Evolutionary conservation across 1,140 invertebrate genomes (phyloP), one percentile per base, ranked within the genome.

Genomic region (Drosophila simulans): DNA sequence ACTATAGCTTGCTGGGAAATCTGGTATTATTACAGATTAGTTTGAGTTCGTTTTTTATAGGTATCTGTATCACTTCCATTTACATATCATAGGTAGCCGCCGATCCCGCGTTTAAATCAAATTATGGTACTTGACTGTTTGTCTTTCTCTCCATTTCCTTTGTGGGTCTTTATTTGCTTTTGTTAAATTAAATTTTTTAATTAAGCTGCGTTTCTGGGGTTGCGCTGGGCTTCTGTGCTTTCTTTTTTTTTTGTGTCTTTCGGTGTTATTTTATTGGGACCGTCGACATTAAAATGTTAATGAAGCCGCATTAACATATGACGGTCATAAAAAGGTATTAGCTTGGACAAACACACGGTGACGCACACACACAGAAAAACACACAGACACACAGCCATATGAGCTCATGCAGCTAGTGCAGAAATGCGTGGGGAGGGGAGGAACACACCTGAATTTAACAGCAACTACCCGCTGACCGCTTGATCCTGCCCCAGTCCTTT

Each of bases 291-390:
- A 88, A 84, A 88, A 88, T 88, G 84, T 88, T 88, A 88, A 89
- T 88, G 84, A 89, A 80, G 84, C 72, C 69, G 65, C 84, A 88
- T 88, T 88, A 88, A 89, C 84, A 88, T 88, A 88, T 89, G 84
- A 88, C 80, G 80, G 46, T 77, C 84, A 88, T 88, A 89, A 88
- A 89, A 84, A 89, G 84, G 84, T 84, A 88, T 88, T 88, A 88
- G 80, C 76, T 54, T 12, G 56, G 63, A 59, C 66, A 73, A 64
- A 74, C 82, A 69, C 65, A 77, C 72, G 63, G 57, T 48, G 51
- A 68, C 40, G 64, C 48, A 72, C 42, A 60, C 37, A 53, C 62
- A 46, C 17, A 17, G 17, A 17, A 17, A 17, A 0, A 17, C 48
- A 31, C 11, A 39, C 37, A 17, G 43, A 31, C 11, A 39, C 37